Evolutionary conservation across 2,888 invertebrate genomes (phyloP).

Genomic region (Lochmaea capreae): DNA sequence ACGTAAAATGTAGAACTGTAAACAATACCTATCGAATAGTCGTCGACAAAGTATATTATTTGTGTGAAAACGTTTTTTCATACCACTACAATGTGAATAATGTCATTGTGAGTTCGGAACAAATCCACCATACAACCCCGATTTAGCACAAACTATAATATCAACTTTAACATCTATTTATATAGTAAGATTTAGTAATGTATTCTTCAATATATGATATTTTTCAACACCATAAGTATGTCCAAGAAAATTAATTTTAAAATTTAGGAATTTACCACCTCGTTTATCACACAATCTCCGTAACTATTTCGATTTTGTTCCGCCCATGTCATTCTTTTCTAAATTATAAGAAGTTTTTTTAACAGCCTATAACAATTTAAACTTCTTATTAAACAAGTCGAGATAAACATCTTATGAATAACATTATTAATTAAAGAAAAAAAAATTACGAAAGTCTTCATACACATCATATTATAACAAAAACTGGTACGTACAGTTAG

Average conservation of each 20-base stretch:
- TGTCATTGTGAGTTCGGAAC: too few species aligned
- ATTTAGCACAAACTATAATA: too few species aligned
- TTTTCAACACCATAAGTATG: too few species aligned
- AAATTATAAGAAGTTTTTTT: background rate
- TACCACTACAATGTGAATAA: too few species aligned
- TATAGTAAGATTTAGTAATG: too few species aligned
- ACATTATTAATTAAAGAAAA: conserved; percentile 6
- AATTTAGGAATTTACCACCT: background rate
- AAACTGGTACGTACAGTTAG: background rate
- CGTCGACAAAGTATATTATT: too few species aligned
- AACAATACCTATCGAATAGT: too few species aligned
- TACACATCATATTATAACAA: background rate
- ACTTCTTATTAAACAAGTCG: background rate
- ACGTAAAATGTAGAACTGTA: too few species aligned
- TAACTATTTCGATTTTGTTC: background rate
- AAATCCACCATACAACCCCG: too few species aligned
- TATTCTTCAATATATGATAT: too few species aligned
- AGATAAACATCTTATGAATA: background rate
- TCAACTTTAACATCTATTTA: too few species aligned
- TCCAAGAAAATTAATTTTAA: background rate
- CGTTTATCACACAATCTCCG: background rate
- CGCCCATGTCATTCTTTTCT: background rate
- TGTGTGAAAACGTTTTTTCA: too few species aligned
- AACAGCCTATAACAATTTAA: background rate
- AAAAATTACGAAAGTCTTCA: conserved; percentile 7